phyloP scores from a whole-genome alignment of 2,888 invertebrate species.

The Ectemnius lituratus region DNA sequence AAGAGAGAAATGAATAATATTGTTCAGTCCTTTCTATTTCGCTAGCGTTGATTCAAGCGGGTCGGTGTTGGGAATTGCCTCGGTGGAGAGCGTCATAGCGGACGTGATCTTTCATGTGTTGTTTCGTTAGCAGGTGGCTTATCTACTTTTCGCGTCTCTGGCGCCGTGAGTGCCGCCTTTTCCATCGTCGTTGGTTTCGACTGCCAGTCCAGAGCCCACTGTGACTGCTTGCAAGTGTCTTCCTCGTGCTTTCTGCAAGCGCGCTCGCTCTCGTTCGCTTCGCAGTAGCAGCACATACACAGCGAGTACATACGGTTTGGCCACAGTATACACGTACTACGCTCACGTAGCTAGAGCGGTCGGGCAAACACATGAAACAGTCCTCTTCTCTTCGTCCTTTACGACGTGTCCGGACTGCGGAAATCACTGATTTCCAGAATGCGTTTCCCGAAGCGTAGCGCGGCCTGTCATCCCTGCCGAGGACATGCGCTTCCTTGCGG shows the following conservation, averaged over 20 bases:
- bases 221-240: background rate
- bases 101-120: slow-evolving; percentile 52
- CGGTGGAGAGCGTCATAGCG: slow-evolving; percentile 20
- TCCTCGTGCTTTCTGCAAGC: slow-evolving; percentile 9
- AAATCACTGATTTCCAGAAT: slow-evolving; percentile 50
- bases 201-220: slow-evolving; percentile 19
- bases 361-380: slow-evolving; percentile 34
- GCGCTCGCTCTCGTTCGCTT: slow-evolving; percentile 54
- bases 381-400: slow-evolving; percentile 27
- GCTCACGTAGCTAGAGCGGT: slow-evolving; percentile 50
- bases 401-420: slow-evolving; percentile 37
- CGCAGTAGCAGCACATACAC: background rate
- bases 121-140: slow-evolving; percentile 62
- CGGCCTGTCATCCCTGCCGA: slow-evolving; percentile 24
- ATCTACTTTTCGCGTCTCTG: slow-evolving; percentile 56
- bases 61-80: no score
- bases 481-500: slow-evolving; percentile 6
- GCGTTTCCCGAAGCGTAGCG: slow-evolving; percentile 9
- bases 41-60: no score
- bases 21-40: no score
- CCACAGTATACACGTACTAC: slow-evolving; percentile 33
- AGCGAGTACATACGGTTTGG: slow-evolving; percentile 24
- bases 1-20: no score
- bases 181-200: slow-evolving; percentile 61
- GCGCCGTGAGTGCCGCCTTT: slow-evolving; percentile 47